Evolutionary conservation across 2,113 vertebrate genomes (phyloP), one percentile per base, ranked within the genome.

Genomic region (Pogona vitticeps): DNA sequence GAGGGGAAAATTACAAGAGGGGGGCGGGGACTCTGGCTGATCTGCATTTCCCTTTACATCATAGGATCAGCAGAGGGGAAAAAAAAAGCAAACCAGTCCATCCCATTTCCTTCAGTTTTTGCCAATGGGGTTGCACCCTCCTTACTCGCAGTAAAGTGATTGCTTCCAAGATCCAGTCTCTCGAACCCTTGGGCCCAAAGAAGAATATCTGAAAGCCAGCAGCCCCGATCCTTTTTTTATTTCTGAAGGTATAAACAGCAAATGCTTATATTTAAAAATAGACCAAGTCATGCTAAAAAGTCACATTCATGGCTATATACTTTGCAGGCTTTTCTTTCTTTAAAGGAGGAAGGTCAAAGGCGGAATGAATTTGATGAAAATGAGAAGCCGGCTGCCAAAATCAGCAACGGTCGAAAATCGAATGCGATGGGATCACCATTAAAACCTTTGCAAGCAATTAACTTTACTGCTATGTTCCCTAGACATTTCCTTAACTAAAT

Each of bases 381-480:
- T 31, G 26, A 6, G 72, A 5, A 58, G 42, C 68, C 63, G 15
- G 7, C 3, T 70, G 76, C 80, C 73, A 83, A 91, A 90, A 81
- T 83, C 91, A 88, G 75, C 81, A 87, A 79, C 17, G 65, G 87
- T 67, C 6, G 13, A 38, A 80, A n/a, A 38, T 80, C 59, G 52
- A 86, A 81, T 68, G 42, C 42, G 86, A 77, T 17, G 15, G 76
- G 77, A 73, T 76, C 59, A 26, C n/a, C 58, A 72, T 63, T 81
- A 89, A 92, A 91, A 88, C 42, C 42, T 91, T 67, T 68, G 65
- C 80, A 86, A 89, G 85, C 85, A 82, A 52, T 91, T 91, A 89
- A 36, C 36, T 26, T 76, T 36, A 56, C 40, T 75, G 59, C 59
- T 59, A 20, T 40, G 17, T 80, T 89, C 86, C 76, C 31, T 28